These are phyloP conservation scores for Xerus inauris DNA, from an alignment of 2,113 vertebrate species.

Conservation along the genomic window DNA sequence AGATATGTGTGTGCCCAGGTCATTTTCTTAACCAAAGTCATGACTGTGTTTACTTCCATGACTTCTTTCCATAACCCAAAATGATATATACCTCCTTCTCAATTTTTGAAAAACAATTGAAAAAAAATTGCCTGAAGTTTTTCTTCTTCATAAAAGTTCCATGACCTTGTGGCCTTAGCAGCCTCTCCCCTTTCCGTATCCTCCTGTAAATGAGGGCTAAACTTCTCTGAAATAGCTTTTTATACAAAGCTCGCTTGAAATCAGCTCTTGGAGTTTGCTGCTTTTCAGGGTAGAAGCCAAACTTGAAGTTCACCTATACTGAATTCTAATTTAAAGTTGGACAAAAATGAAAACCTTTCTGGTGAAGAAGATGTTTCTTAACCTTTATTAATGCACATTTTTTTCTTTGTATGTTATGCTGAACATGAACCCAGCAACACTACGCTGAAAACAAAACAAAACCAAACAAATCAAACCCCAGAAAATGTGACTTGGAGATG, in stretches of 20 bases:
- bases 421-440: not conserved
- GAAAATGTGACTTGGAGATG: not conserved
- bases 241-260: not conserved
- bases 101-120: not conserved
- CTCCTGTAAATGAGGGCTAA: not conserved
- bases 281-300: not conserved
- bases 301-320: not conserved
- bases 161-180: not conserved
- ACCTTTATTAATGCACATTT: not conserved
- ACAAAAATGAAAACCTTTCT: not conserved
- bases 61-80: not conserved
- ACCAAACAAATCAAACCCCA: too few relatives aligned
- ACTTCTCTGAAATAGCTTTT: not conserved
- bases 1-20: not conserved
- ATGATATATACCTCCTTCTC: not conserved
- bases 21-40: not conserved
- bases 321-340: not conserved
- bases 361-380: not conserved
- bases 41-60: not conserved
- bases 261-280: not conserved
- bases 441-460: not conserved
- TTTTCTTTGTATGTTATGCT: not conserved
- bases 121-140: not conserved
- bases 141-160: not conserved
- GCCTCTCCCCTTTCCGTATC: not conserved